These are phyloP conservation scores for Sebastes umbrosus DNA, from an alignment of 2,797 vertebrate species.

Conservation along the genomic window DNA sequence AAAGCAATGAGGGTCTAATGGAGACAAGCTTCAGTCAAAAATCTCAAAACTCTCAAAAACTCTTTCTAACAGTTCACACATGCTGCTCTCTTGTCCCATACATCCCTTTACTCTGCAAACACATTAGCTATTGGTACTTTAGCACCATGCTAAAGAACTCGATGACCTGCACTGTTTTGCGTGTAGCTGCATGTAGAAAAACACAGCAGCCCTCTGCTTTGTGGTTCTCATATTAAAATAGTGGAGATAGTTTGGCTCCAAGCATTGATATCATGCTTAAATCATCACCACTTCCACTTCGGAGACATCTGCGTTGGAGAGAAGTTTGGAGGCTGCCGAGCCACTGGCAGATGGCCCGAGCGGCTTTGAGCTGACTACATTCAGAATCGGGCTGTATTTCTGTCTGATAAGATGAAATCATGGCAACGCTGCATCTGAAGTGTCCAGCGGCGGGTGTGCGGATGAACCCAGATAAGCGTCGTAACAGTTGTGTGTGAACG, in stretches of 20 bases:
- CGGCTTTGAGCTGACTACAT: neutral
- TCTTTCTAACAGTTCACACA: neutral
- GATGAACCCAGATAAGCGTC: constrained; percentile 32
- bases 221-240: constrained; percentile 15
- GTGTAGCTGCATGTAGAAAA: neutral
- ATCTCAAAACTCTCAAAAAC: neutral
- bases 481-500: constrained; percentile 39
- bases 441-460: neutral
- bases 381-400: neutral
- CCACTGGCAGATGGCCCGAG: constrained; percentile 24
- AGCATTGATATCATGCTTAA: constrained; percentile 5
- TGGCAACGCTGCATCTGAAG: neutral
- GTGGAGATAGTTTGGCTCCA: constrained; percentile 3
- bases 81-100: neutral
- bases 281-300: constrained; percentile 16
- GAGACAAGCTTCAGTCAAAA: neutral
- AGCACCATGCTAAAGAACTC: neutral
- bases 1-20: constrained; percentile 4
- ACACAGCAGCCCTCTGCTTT: neutral
- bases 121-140: neutral
- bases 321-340: neutral
- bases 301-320: constrained; percentile 42
- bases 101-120: neutral
- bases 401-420: neutral
- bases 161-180: neutral